Conservation (phyloP, 2,113 vertebrate species). For the Etheostoma spectabile region DNA sequence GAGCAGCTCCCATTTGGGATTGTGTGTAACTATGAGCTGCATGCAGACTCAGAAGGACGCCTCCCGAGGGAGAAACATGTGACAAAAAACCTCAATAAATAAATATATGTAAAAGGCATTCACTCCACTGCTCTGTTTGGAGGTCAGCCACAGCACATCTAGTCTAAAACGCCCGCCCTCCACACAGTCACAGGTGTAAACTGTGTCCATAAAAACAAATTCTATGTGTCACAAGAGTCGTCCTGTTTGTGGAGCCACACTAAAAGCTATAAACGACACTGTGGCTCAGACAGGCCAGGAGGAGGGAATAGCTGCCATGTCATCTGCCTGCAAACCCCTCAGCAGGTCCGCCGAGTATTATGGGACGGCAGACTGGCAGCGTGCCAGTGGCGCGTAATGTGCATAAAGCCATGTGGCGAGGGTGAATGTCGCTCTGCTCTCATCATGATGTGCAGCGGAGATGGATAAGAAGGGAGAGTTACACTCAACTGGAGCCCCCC, state of each 20-base stretch:
- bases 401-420: constrained; percentile 23
- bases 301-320: constrained; percentile 56
- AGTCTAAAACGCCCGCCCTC: constrained; percentile 1
- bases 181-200: not conserved
- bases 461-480: constrained; percentile 15
- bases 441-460: constrained; percentile 35
- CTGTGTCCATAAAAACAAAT: not conserved
- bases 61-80: constrained; percentile 20
- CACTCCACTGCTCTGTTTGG: constrained; percentile 21
- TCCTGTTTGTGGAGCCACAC: constrained; percentile 38
- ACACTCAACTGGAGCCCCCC: constrained; percentile 4
- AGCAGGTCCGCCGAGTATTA: constrained; percentile 60
- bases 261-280: constrained; percentile 67
- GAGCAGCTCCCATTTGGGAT: constrained; percentile 54
- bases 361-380: constrained; percentile 63
- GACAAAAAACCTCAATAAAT: constrained; percentile 21
- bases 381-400: constrained; percentile 50
- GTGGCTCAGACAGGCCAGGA: constrained; percentile 52
- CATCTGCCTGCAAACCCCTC: constrained; percentile 60
- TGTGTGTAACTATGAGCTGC: constrained; percentile 4
- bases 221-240: constrained; percentile 26
- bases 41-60: constrained; percentile 36
- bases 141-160: constrained; percentile 25
- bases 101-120: constrained; percentile 20
- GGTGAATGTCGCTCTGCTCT: constrained; percentile 13